phyloP scores from a whole-genome alignment of 2,797 vertebrate species.

The Pteronotus mesoamericanus region DNA sequence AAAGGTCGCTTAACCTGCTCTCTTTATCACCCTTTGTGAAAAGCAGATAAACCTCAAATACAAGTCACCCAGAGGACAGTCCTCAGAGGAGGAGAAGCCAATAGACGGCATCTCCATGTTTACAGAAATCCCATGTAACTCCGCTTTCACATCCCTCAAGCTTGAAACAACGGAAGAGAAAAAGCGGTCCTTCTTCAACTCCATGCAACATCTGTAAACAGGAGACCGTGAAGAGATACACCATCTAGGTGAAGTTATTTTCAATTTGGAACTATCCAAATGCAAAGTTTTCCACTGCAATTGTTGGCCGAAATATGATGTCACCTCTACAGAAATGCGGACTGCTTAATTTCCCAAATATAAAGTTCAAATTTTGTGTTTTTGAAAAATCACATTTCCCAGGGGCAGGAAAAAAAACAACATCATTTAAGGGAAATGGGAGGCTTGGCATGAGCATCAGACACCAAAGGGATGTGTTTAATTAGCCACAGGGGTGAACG shows the following conservation, averaged over 20 bases:
- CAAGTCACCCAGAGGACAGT: background rate
- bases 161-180: background rate
- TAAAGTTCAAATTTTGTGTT: background rate
- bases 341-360: conserved; percentile 13
- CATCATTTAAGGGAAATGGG: background rate
- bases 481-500: background rate
- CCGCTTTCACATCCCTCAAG: background rate
- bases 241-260: background rate
- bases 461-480: conserved; percentile 5
- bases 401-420: too few species aligned
- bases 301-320: background rate
- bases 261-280: background rate
- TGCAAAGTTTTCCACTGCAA: background rate
- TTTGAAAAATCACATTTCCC: background rate
- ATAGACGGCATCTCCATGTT: background rate
- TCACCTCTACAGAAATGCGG: background rate
- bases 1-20: background rate
- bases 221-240: background rate
- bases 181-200: background rate
- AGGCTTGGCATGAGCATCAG: background rate
- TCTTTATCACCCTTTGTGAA: background rate
- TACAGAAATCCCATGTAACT: background rate
- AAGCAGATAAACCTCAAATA: background rate
- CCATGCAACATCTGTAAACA: fast-evolving
- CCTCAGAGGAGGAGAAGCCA: background rate